Conservation (phyloP, 2,888 invertebrate species). For the Eupithecia tripunctaria region DNA sequence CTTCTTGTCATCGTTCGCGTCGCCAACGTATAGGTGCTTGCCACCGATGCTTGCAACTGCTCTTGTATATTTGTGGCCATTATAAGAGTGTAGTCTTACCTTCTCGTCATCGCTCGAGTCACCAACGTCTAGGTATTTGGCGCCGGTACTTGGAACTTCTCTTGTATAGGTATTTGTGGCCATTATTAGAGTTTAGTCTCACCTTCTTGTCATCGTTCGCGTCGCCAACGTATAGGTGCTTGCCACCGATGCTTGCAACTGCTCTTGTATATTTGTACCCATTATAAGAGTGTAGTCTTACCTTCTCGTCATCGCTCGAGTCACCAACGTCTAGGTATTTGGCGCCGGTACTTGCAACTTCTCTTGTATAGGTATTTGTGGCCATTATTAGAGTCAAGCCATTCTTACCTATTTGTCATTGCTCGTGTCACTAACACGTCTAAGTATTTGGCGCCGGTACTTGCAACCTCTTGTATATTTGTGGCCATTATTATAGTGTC, state of each 20-base stretch:
- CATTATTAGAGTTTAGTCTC: background rate
- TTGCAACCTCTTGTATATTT: background rate
- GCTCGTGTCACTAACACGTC: background rate
- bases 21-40: too few species aligned
- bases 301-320: too few species aligned
- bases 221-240: background rate
- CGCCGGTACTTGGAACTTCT: background rate
- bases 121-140: too few species aligned
- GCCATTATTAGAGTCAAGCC: background rate
- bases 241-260: background rate
- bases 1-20: too few species aligned
- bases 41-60: too few species aligned
- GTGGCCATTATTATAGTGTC: background rate
- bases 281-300: too few species aligned
- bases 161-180: background rate
- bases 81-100: slow-evolving; percentile 53
- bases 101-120: too few species aligned
- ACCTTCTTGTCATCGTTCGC: slow-evolving; percentile 1
- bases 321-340: too few species aligned
- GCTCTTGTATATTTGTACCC: background rate
- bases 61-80: background rate
- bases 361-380: background rate
- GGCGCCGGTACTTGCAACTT: too few species aligned
- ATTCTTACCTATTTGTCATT: background rate
- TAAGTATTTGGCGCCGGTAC: background rate